phyloP scores from a whole-genome alignment of 2,797 vertebrate species.

The Dendrocincla tyrannina region DNA sequence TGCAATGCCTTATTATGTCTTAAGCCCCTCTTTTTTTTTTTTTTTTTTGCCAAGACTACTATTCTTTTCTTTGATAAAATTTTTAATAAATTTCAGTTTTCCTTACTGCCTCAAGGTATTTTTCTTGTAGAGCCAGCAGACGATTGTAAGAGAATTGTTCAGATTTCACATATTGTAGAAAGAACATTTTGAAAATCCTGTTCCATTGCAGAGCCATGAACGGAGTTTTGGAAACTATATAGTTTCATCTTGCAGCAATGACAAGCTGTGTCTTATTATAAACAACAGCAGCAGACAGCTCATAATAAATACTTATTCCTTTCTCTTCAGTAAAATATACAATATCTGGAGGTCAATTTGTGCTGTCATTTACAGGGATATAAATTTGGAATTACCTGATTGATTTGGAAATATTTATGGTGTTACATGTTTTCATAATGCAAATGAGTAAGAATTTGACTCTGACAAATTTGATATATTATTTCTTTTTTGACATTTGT shows the following conservation, averaged over 20 bases:
- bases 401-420: conserved; percentile 5
- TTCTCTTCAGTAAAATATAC: background rate
- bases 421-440: background rate
- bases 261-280: background rate
- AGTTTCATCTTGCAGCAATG: conserved; percentile 7
- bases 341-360: background rate
- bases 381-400: background rate
- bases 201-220: background rate
- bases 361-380: background rate
- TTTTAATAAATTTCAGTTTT: conserved; percentile 56
- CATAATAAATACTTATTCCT: background rate
- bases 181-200: background rate
- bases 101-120: conserved; percentile 34
- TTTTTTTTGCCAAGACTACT: background rate
- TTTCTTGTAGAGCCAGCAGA: conserved; percentile 1
- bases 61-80: conserved; percentile 16
- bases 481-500: conserved; percentile 25
- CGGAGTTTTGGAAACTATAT: background rate
- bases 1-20: background rate
- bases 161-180: background rate
- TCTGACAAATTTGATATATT: conserved; percentile 5
- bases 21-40: background rate
- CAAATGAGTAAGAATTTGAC: background rate
- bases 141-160: background rate
- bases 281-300: background rate